Evolutionary conservation across 2,113 vertebrate genomes (phyloP).

Genomic region (Perognathus longimembris): DNA sequence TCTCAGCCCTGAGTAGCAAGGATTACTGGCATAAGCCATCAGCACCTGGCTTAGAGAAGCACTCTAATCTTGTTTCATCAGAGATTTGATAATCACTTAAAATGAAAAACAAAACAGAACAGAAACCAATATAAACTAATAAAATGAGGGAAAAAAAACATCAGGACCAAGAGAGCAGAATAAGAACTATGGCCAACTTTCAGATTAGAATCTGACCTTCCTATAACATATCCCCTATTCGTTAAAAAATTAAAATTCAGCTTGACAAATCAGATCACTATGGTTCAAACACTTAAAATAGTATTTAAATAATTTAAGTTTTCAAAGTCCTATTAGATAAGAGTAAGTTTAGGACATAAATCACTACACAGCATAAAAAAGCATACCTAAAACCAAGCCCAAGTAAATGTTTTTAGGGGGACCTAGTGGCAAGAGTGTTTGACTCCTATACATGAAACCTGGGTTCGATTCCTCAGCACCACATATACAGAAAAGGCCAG

Average conservation of each 20-base stretch:
- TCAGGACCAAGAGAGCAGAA: neutral
- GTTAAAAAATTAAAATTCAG: neutral
- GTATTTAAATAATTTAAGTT: neutral
- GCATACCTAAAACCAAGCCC: neutral
- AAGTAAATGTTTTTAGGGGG: neutral
- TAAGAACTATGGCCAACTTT: neutral
- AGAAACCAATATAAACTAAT: neutral
- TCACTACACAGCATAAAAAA: slow-evolving; percentile 1
- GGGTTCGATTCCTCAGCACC: too few species aligned
- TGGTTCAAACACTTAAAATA: neutral
- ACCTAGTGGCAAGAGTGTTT: too few species aligned
- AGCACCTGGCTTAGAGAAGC: too few species aligned
- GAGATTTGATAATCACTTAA: neutral
- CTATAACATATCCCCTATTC: neutral
- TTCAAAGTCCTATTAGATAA: neutral
- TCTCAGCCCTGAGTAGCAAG: too few species aligned
- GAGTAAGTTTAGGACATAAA: neutral
- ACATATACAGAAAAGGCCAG: too few species aligned
- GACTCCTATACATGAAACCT: too few species aligned
- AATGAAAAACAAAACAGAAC: neutral
- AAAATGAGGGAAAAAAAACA: neutral
- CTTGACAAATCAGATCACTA: neutral
- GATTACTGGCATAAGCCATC: too few species aligned
- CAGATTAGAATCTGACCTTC: neutral
- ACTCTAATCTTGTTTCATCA: neutral